phyloP scores from a whole-genome alignment of 2,113 vertebrate species.

The Caracal caracal region DNA sequence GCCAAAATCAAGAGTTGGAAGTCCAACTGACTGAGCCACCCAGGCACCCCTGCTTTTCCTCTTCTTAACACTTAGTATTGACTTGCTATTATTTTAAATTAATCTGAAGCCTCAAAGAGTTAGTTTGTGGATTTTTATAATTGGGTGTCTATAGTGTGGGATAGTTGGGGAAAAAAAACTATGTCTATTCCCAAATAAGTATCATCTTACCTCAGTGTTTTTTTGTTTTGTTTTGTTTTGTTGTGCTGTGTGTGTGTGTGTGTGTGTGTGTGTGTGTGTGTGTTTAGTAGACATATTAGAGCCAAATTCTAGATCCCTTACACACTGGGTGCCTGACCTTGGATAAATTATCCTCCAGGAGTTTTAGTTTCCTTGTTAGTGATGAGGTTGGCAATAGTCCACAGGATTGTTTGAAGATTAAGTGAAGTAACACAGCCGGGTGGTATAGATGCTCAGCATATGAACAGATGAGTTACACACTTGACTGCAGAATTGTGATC shows the following conservation, averaged over 20 bases:
- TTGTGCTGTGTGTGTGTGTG: no score
- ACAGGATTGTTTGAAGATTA: neutral
- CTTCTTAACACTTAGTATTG: neutral
- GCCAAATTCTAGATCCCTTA: neutral
- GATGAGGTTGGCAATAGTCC: neutral
- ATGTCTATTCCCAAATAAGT: neutral
- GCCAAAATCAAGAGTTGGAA: no score
- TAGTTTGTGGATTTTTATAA: constrained; percentile 49
- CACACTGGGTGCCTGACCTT: neutral
- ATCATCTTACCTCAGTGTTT: neutral
- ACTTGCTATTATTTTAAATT: neutral
- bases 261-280: no score
- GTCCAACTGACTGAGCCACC: no score
- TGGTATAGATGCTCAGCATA: neutral
- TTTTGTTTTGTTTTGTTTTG: neutral
- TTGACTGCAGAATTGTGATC: neutral
- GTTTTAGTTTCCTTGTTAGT: neutral
- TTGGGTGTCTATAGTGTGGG: neutral
- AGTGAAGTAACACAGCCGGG: neutral
- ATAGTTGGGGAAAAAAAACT: neutral
- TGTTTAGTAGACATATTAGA: neutral
- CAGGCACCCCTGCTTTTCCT: no score
- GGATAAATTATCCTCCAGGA: neutral
- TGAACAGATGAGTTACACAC: neutral
- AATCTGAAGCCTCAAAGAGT: constrained; percentile 36